A percentile compares a stretch with the other conserved stretches of the same genome.
Evolutionary conservation across 1,140 invertebrate genomes (phyloP).

Genomic region (Phenacoccus solenopsis): DNA sequence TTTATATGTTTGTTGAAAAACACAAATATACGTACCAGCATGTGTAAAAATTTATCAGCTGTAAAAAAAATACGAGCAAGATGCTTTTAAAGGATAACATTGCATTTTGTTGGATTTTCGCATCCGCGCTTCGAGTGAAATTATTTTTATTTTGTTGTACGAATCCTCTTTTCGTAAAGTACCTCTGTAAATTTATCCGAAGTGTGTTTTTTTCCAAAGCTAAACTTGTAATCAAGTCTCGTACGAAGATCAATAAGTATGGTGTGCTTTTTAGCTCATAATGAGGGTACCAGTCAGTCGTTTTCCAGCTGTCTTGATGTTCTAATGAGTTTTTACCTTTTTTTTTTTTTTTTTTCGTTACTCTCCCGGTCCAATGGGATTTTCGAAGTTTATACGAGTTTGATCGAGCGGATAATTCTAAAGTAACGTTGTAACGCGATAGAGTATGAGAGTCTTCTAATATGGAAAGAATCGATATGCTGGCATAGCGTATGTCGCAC

Average conservation of each 20-base stretch:
- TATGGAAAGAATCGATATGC: background rate
- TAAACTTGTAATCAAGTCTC: background rate
- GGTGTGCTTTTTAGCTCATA: background rate
- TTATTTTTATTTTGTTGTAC: background rate
- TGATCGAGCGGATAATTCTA: background rate
- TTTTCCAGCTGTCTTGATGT: background rate
- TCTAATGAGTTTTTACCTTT: background rate
- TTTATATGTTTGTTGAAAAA: no score
- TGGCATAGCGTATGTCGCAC: no score
- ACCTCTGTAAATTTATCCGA: background rate
- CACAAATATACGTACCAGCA: no score
- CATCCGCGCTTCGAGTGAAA: background rate
- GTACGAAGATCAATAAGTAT: background rate
- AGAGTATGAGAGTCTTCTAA: background rate
- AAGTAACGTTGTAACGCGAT: background rate
- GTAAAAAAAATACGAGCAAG: background rate
- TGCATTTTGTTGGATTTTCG: background rate
- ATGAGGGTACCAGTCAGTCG: background rate
- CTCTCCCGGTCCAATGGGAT: background rate
- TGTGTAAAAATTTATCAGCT: no score
- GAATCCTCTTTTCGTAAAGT: background rate
- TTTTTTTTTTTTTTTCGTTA: no score
- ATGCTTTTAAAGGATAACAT: background rate
- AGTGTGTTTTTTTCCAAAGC: no score
- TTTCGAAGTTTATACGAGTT: background rate